Base-by-base conservation (phyloP, 2,888 invertebrate species). In the Caenorhabditis wallacei region DNA sequence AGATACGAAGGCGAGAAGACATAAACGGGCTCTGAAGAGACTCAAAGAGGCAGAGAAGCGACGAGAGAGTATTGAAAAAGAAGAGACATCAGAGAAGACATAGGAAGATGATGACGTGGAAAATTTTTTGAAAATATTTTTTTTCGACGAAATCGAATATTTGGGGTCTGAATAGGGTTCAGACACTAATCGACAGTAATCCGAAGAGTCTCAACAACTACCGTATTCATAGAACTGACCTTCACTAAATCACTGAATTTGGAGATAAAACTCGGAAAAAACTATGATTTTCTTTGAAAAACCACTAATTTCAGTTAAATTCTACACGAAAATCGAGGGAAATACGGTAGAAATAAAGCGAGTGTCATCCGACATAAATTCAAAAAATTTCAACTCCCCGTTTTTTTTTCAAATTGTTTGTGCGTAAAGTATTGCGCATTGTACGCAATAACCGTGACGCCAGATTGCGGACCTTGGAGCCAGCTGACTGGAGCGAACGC, bases 61-160 rank as follows among this genome's bases (percentile, higher is more conserved):
- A 22, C 64, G 78, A 79, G 78, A 70, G 54, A 79, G 78, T 56
- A 43, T 56, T 2, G 0, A 16, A 22, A 43, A 35, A 2, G 2
- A 26, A 61, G 69, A 69, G 70, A 54, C 40, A 2, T 5, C 51
- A 79, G 78, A 79, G 70, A 70, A 70, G 46, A 37, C 26, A 64
- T 48, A 56, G 24, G 22, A 24, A 53, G 37, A 35, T 43, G 78
- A 56, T 76, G 68, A 76, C 68, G 76, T 76, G 66, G 57, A 40
- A 72, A 43, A 64, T 30, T 59, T 64, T 64, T 48, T 35, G 10
- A 57, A 71, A 64, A 70, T 35, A 48, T n/a, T 66, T 66, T 16
- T 51, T 51, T 64, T 64, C n/a, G 26, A 2, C 16, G 10, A 51
- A 43, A 24, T 16, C 24, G 24, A n/a, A 3, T n/a, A 20, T 20